Base-by-base conservation (phyloP, 1,140 invertebrate genomes). In the Trissolcus basalis region DNA sequence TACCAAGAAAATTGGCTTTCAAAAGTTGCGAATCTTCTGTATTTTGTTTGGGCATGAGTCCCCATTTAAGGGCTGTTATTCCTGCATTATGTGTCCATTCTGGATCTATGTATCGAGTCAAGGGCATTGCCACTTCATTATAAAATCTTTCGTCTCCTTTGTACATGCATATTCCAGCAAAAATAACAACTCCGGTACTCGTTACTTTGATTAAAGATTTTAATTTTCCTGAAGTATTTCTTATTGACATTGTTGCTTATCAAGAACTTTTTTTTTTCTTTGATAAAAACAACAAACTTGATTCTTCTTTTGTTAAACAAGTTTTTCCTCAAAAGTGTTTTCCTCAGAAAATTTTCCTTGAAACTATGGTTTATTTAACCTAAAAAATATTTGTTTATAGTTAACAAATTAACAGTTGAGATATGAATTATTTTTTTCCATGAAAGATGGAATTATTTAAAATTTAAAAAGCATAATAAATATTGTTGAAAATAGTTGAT, bases 1-100 rank as follows among this genome's bases (percentile, higher is more conserved):
- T 85, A 16, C 91, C 90, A 82, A 95, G 93, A 32, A 98, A 87
- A 47, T 87, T 90, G 0, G 92, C 93, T 82, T 90, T 90, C 74
- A 96, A 87, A 59, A 89, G 85, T 5, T 87, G 56, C 5, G 92
- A 89, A 86, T 96, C 94, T 41, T 89, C 77, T 59, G 85, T 89
- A 16, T 80, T 86, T 65, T 90, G 90, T 55, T 82, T 85, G 13
- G 93, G 93, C 47, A 94, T 87, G 0, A 97, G 49, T 32, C 92
- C 91, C 89, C 94, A 93, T 89, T 97, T 96, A 9, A 93, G 90
- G 6, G 91, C 89, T 51, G 89, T 87, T 1, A 98, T 89, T 8
- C 94, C 94, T 19, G 95, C 63, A 71, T 91, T 92, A 84, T 98
- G 96, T 9, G 95, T 92, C 56, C 86, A 89, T 89, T 98, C 96